phyloP scores from a whole-genome alignment of 2,888 invertebrate species.

The Lordiphosa andalusiaca region DNA sequence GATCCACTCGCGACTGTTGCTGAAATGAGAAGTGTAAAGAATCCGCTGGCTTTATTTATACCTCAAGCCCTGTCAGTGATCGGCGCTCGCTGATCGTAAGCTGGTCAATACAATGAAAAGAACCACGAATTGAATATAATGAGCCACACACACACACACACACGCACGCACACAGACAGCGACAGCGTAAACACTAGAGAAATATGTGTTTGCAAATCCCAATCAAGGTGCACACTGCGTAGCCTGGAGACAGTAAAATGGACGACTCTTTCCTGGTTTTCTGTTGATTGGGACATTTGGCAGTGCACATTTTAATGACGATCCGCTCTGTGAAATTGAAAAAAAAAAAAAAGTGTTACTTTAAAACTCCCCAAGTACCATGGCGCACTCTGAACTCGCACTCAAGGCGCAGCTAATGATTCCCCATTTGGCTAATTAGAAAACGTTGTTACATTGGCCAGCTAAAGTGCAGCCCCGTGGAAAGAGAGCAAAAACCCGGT shows the following conservation, averaged over 20 bases:
- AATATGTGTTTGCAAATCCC: conserved; percentile 12
- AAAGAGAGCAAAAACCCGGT: conserved; percentile 30
- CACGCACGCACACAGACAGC: too few species aligned
- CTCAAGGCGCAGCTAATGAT: background rate
- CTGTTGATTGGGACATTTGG: background rate
- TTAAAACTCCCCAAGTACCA: conserved; percentile 1
- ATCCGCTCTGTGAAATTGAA: too few species aligned
- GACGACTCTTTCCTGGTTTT: background rate
- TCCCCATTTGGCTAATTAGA: conserved; percentile 44
- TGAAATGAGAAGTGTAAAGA: conserved; percentile 37
- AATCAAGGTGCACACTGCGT: conserved; percentile 15
- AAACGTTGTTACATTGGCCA: conserved; percentile 31
- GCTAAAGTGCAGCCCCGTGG: conserved; percentile 8
- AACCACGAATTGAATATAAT: conserved; percentile 21
- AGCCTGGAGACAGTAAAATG: conserved; percentile 16
- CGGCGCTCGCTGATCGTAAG: conserved; percentile 5
- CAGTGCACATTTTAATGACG: too few species aligned
- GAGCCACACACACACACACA: conserved; percentile 1
- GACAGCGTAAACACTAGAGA: conserved; percentile 15
- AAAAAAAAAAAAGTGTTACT: too few species aligned
- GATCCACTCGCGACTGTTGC: conserved; percentile 19
- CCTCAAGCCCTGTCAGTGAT: conserved; percentile 2
- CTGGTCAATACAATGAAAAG: conserved; percentile 20
- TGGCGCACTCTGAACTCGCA: conserved; percentile 14
- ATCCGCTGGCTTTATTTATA: conserved; percentile 47